Evolutionary conservation across 2,797 vertebrate genomes (phyloP).

Genomic region (Tokudaia tokunoshimensis): DNA sequence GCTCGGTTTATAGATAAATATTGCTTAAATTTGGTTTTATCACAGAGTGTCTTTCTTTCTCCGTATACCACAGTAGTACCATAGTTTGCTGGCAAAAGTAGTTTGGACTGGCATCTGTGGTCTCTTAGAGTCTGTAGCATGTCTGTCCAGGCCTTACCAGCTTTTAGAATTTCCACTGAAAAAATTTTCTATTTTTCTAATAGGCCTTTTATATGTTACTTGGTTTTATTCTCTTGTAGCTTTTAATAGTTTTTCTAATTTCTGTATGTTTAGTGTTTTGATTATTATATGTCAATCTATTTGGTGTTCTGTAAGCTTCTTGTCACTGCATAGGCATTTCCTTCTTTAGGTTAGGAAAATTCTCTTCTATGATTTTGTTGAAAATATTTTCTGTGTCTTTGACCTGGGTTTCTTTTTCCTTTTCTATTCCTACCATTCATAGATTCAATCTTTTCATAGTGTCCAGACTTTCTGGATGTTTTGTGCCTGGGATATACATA

Average conservation of each 20-base stretch:
- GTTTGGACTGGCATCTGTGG: not conserved
- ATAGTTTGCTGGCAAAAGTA: not conserved
- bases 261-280: not conserved
- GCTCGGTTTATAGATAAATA: not conserved
- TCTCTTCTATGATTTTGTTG: not conserved
- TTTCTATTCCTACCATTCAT: not conserved
- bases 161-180: not conserved
- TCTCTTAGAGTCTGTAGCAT: not conserved
- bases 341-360: not conserved
- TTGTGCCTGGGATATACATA: not conserved
- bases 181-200: not conserved
- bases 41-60: not conserved
- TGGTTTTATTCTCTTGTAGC: not conserved
- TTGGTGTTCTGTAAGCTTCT: not conserved
- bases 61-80: not conserved
- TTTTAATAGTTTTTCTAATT: not conserved
- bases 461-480: not conserved
- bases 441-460: not conserved
- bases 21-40: not conserved
- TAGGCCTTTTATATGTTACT: not conserved
- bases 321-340: not conserved
- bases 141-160: not conserved
- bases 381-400: constrained; percentile 6
- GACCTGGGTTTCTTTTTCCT: not conserved
- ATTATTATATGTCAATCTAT: not conserved